phyloP scores from a whole-genome alignment of 2,113 vertebrate genomes.

The Scalopus aquaticus region DNA sequence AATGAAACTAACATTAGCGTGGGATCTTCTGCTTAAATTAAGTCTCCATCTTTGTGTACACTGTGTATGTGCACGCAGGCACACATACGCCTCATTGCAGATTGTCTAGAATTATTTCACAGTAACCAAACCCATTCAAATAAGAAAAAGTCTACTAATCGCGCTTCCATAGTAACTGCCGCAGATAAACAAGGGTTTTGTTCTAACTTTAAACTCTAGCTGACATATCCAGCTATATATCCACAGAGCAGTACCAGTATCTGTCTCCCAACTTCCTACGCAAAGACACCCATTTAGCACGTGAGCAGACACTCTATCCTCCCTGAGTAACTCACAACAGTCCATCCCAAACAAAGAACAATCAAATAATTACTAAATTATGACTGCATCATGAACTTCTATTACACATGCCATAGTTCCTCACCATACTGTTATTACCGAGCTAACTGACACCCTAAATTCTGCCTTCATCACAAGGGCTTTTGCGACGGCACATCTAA shows the following conservation, averaged over 20 bases:
- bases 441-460: neutral
- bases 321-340: neutral
- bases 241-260: neutral
- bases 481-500: neutral
- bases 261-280: no score
- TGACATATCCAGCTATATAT: neutral
- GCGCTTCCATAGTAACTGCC: neutral
- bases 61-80: accelerated
- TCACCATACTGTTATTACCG: neutral
- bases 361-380: neutral
- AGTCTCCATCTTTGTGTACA: neutral
- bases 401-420: neutral
- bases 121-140: neutral
- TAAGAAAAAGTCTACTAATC: neutral
- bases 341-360: neutral
- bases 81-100: neutral
- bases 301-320: neutral
- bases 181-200: neutral
- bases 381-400: neutral
- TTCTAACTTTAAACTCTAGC: neutral
- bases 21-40: neutral
- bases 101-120: neutral
- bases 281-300: neutral
- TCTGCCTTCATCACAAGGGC: neutral
- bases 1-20: neutral